phyloP scores from a whole-genome alignment of 2,888 invertebrate genomes.

The Therioaphis trifolii region DNA sequence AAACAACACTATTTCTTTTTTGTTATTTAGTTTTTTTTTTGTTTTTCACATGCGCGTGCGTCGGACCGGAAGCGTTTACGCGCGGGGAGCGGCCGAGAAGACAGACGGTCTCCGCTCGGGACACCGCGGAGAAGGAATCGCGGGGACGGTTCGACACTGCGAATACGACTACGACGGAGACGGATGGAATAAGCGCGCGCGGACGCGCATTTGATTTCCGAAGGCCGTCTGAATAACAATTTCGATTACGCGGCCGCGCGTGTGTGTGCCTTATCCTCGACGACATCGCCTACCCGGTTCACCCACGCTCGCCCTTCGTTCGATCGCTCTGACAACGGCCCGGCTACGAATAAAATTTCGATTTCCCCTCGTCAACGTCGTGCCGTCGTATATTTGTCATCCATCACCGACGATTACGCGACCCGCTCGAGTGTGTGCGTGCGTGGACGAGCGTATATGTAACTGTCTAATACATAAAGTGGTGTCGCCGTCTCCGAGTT shows the following conservation, averaged over 20 bases:
- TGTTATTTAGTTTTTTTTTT: no score
- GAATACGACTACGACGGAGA: background rate
- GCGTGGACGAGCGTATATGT: background rate
- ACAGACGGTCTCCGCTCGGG: no score
- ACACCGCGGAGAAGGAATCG: background rate
- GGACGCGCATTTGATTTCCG: background rate
- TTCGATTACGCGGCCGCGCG: conserved; percentile 12
- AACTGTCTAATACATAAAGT: no score
- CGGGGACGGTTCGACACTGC: background rate
- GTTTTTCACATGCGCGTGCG: background rate
- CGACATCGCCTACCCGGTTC: background rate
- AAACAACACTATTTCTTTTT: no score
- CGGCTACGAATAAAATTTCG: background rate
- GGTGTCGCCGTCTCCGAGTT: background rate
- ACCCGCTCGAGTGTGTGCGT: background rate
- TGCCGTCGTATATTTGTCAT: background rate
- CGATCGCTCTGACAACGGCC: no score
- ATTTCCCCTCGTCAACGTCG: background rate
- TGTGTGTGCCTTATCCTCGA: background rate
- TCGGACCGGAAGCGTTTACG: background rate
- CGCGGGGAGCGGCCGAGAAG: background rate
- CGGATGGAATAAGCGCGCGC: background rate
- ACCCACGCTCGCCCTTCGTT: background rate
- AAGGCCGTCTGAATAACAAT: conserved; percentile 26
- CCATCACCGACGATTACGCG: background rate